Conservation (phyloP, 2,113 vertebrate species). For the Pterocles burchelli region DNA sequence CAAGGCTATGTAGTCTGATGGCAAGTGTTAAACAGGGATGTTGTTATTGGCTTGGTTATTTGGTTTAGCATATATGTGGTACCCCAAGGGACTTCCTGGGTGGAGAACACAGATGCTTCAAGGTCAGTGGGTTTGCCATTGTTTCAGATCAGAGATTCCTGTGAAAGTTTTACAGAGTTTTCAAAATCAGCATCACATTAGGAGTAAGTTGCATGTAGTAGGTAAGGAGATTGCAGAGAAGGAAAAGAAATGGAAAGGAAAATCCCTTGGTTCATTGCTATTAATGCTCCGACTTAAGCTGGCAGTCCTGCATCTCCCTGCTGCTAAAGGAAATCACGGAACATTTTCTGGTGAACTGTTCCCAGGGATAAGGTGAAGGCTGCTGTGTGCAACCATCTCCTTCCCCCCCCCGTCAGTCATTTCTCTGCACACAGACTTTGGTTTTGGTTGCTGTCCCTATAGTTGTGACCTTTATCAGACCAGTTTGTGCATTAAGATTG, state of each 20-base stretch:
- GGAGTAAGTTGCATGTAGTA: background rate
- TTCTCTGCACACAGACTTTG: background rate
- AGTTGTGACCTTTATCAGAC: background rate
- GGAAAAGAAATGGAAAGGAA: background rate
- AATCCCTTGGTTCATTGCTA: background rate
- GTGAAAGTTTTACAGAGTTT: background rate
- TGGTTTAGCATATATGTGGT: background rate
- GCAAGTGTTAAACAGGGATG: background rate
- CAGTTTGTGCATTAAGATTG: background rate
- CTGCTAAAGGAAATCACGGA: background rate
- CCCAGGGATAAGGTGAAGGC: background rate
- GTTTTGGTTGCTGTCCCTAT: background rate
- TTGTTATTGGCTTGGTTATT: background rate
- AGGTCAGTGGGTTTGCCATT: background rate
- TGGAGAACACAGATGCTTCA: background rate
- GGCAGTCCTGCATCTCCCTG: background rate
- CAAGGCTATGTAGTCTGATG: background rate
- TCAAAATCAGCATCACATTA: background rate
- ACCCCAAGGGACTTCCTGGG: background rate
- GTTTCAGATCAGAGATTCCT: background rate
- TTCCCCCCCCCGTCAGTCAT: fast-evolving
- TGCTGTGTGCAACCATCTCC: background rate
- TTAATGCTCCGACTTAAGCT: background rate
- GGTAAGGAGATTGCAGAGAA: background rate
- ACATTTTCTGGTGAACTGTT: background rate